Evolutionary conservation across 2,888 invertebrate genomes (phyloP), one percentile per base, ranked within the genome.

Genomic region (Eristalis tenax): DNA sequence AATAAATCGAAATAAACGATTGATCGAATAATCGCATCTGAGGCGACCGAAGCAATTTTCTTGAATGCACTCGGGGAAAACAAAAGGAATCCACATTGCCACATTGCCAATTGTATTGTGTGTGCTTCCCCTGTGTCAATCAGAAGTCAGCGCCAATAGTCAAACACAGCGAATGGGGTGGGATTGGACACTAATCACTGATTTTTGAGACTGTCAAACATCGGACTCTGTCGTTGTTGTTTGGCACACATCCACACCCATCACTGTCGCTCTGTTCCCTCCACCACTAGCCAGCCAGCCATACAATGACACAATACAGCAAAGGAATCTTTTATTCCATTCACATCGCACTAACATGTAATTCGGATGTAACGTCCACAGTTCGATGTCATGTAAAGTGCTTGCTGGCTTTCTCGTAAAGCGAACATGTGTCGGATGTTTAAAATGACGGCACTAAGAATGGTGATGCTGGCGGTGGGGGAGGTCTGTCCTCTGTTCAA

Each of bases 381-480:
- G 65, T 82, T 78, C 74, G 69, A 82, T 82, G 82, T 82, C 86
- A 82, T 86, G 74, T 82, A 78, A 70, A 86, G 69, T 74, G 78
- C 77, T 74, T 70, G 78, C 81, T 70, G 82, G 82, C 71, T 74
- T 63, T 63, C 65, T 50, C 50, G 64, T 43, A 64, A 64, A 74
- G 73, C 73, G 77, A 70, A 78, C 82, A 86, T 82, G 74, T 86
- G 86, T 86, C 74, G 61, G 78, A 82, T 78, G 85, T 86, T 86
- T 82, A 35, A 86, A 85, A 81, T 71, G 50, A 50, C 18, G 50
- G 50, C 18, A 18, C 18, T 57, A 18, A 56, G 65, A 38, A 65
- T 71, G 65, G 56, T 35, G 59, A 23, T 28, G 59, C 68, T 63
- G 38, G 18, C 64, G 57, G 70, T 65, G 57, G 65, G 13, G 32